Conservation (phyloP, 2,797 vertebrate species). For the Ambastaia sidthimunki region DNA sequence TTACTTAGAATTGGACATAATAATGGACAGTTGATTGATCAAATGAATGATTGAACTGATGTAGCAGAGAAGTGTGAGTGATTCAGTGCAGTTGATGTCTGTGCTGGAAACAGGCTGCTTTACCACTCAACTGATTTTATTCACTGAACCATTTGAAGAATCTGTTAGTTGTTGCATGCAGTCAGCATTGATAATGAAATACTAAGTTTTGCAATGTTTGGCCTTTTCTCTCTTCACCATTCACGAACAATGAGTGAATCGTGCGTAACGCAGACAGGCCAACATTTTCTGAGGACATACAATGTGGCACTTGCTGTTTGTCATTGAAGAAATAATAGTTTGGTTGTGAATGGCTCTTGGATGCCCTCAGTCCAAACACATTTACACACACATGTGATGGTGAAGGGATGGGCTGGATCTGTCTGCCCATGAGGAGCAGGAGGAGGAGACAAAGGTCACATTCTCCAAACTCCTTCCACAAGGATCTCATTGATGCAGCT, state of each 20-base stretch:
- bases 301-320: background rate
- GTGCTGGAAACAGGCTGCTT: no score
- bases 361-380: background rate
- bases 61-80: no score
- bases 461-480: slow-evolving; percentile 44
- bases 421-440: slow-evolving; percentile 3
- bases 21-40: background rate
- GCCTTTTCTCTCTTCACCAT: no score
- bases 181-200: no score
- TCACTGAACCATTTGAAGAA: no score
- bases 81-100: no score
- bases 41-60: no score
- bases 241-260: background rate
- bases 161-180: no score
- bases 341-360: slow-evolving; percentile 3
- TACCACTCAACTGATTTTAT: no score
- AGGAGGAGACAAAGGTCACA: slow-evolving; percentile 38
- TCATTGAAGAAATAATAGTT: slow-evolving; percentile 20
- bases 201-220: no score
- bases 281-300: background rate
- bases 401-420: slow-evolving; percentile 8
- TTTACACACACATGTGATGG: background rate
- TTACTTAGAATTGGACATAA: background rate
- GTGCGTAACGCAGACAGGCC: background rate
- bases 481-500: slow-evolving; percentile 35